Evolutionary conservation across 2,113 vertebrate genomes (phyloP).

Genomic region (Elanoides forficatus): DNA sequence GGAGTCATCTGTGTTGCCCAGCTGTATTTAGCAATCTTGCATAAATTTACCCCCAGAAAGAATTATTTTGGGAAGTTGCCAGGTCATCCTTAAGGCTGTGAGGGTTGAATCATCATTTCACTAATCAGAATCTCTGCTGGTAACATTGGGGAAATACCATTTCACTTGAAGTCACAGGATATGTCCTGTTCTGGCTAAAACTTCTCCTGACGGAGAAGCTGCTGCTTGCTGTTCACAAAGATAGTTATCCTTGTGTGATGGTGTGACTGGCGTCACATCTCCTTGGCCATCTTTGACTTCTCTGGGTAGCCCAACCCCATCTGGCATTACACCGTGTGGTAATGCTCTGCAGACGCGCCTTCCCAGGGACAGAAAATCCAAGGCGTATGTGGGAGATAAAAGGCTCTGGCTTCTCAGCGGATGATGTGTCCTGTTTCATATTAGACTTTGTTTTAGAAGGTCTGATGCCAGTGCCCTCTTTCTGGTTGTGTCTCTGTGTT

Average conservation of each 20-base stretch:
- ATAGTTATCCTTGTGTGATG: not conserved
- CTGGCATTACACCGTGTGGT: fast-evolving
- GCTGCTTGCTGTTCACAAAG: not conserved
- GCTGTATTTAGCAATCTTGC: not conserved
- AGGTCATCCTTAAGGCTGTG: not conserved
- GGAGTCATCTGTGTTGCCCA: not conserved
- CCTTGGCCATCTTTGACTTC: not conserved
- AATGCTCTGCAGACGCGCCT: not conserved
- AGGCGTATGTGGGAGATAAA: not conserved
- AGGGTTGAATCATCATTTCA: not conserved
- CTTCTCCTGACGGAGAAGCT: not conserved
- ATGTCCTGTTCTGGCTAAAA: not conserved
- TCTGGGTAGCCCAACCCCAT: not conserved
- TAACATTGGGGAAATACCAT: not conserved
- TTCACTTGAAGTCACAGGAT: not conserved
- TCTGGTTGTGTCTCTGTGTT: not conserved
- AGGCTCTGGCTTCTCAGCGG: not conserved
- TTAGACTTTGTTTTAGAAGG: not conserved
- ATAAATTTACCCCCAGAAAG: not conserved
- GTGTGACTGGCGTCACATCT: not conserved
- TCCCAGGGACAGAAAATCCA: not conserved
- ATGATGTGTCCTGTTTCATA: not conserved
- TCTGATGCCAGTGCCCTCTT: not conserved
- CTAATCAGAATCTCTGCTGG: not conserved
- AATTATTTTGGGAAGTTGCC: not conserved